Percentiles rank a stretch among this genome's conserved stretches.
phyloP scores from a whole-genome alignment of 2,113 vertebrate genomes.

The Erpornis zantholeuca region DNA sequence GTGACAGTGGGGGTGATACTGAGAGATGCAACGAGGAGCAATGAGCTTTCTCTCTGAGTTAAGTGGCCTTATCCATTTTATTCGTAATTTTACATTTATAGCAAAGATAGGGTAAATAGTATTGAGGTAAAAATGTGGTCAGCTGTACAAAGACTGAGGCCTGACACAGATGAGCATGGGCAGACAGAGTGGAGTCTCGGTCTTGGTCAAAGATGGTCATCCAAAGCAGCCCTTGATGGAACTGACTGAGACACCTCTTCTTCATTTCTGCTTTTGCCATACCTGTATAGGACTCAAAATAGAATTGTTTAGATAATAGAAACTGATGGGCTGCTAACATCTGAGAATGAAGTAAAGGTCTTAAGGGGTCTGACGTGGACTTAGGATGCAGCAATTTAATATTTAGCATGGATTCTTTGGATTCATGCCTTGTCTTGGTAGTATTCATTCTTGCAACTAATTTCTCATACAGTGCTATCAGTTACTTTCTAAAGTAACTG shows the following conservation, averaged over 20 bases:
- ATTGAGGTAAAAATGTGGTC: not conserved
- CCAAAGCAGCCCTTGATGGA: not conserved
- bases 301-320: not conserved
- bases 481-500: not conserved
- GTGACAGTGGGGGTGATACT: not conserved
- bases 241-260: not conserved
- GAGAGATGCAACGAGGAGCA: not conserved
- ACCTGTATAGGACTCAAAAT: not conserved
- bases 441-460: not conserved
- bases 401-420: not conserved
- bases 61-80: not conserved
- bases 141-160: not conserved
- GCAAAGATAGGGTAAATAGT: not conserved
- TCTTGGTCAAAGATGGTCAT: not conserved
- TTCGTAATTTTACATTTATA: not conserved
- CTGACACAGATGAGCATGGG: fast-evolving
- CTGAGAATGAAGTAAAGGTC: not conserved
- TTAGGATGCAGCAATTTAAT: not conserved
- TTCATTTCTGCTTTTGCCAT: not conserved
- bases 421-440: not conserved
- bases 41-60: not conserved
- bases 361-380: not conserved
- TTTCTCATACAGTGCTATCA: not conserved
- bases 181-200: not conserved
- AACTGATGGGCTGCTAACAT: not conserved